Conservation (phyloP, 2,113 vertebrate species). For the Passer montanus region DNA sequence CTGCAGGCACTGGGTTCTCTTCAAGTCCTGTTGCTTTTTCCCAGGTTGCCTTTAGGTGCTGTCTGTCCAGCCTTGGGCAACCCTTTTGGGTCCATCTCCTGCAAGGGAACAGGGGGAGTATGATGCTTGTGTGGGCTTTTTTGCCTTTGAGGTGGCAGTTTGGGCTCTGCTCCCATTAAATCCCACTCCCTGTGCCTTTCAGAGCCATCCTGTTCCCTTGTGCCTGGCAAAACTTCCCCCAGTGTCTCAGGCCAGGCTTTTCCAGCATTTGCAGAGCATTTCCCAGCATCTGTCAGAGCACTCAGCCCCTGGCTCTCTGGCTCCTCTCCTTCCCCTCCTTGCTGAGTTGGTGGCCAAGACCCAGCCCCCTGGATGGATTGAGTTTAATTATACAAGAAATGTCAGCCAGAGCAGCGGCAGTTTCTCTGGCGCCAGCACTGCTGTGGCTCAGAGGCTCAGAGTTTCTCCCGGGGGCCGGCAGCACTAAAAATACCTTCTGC, state of each 20-base stretch:
- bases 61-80: not conserved
- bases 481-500: constrained; percentile 63
- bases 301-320: constrained; percentile 12
- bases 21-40: not conserved
- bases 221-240: not conserved
- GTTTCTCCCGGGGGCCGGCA: constrained; percentile 36
- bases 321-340: constrained; percentile 18
- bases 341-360: constrained; percentile 53
- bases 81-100: not conserved
- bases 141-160: not conserved
- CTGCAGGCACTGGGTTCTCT: not conserved
- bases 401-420: constrained; percentile 61
- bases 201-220: not conserved
- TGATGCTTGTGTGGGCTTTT: not conserved
- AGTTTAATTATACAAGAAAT: constrained; percentile 68
- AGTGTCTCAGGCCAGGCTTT: not conserved
- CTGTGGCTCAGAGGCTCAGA: constrained; percentile 39
- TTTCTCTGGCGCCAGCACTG: constrained; percentile 62
- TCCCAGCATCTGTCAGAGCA: constrained; percentile 30
- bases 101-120: rapidly evolving
- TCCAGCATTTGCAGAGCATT: not conserved
- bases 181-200: not conserved
- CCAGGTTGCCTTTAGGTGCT: not conserved
- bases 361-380: constrained; percentile 41
- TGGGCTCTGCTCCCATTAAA: not conserved